A percentile compares a stretch with the other conserved stretches of the same genome.
These are phyloP conservation scores for Triplophysa tibetana DNA, from an alignment of 2,113 vertebrate species.

Conservation along the genomic window DNA sequence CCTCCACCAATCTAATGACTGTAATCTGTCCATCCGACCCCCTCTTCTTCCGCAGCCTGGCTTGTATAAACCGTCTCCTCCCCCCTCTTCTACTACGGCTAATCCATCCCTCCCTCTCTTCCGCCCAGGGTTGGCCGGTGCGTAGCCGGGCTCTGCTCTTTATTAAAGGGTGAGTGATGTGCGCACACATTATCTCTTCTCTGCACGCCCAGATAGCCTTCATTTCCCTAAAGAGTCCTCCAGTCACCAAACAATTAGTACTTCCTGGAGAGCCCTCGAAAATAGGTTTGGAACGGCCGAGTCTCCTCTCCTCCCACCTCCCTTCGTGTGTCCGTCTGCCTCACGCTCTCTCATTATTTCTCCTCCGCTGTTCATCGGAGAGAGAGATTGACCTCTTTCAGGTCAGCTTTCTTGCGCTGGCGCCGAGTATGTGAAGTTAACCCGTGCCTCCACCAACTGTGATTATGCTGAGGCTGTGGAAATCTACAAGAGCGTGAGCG, in stretches of 20 bases:
- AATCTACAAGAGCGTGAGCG: constrained; percentile 1
- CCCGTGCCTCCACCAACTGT: constrained; percentile 36
- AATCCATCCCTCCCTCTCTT: constrained; percentile 24
- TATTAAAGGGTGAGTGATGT: constrained; percentile 57
- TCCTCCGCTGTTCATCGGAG: constrained; percentile 19
- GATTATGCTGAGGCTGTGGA: constrained; percentile 31
- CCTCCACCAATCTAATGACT: constrained; percentile 28
- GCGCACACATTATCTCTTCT: constrained; percentile 58
- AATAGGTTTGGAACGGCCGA: constrained; percentile 50
- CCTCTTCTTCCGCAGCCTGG: constrained; percentile 33
- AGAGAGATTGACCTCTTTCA: constrained; percentile 39
- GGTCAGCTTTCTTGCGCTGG: constrained; percentile 16
- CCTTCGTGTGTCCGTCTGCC: constrained; percentile 3
- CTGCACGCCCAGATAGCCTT: constrained; percentile 57
- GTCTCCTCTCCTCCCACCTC: constrained; percentile 19
- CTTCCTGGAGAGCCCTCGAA: constrained; percentile 59
- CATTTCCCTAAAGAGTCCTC: constrained; percentile 59
- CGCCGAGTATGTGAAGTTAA: constrained; percentile 37
- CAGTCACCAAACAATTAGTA: constrained; percentile 66
- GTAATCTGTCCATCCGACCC: constrained; percentile 19
- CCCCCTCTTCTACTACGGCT: constrained; percentile 34
- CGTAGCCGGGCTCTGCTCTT: constrained; percentile 36
- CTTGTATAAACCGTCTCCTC: constrained; percentile 40
- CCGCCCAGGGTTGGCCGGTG: constrained; percentile 26
- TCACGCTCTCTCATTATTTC: constrained; percentile 31